A percentile compares a stretch with the other conserved stretches of the same genome.
Evolutionary conservation across 1,140 invertebrate genomes (phyloP).

Genomic region (Drosophila bocki): DNA sequence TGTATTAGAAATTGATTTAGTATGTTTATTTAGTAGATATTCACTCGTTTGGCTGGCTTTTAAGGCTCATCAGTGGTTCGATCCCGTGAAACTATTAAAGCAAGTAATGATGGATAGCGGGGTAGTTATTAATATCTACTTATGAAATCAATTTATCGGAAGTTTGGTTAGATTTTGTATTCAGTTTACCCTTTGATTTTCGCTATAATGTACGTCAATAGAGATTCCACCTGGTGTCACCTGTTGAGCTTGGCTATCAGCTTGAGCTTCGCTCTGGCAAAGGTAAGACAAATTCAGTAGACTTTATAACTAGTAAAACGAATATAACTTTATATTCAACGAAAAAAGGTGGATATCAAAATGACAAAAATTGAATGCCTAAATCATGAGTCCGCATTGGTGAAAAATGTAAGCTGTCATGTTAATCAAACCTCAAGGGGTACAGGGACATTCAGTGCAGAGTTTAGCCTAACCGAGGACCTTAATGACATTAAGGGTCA

Average conservation of each 20-base stretch:
- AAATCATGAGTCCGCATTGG: background rate
- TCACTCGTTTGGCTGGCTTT: background rate
- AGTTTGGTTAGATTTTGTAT: background rate
- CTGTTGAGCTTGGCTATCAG: background rate
- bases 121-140: background rate
- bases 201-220: background rate
- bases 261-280: background rate
- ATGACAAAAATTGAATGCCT: conserved; percentile 4
- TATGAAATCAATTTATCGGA: too few species aligned
- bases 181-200: background rate
- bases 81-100: background rate
- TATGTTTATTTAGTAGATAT: background rate
- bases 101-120: background rate
- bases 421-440: background rate
- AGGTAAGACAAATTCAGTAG: background rate
- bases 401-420: conserved; percentile 1
- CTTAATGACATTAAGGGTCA: background rate
- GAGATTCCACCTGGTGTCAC: background rate
- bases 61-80: background rate
- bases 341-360: background rate
- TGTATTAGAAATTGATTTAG: background rate
- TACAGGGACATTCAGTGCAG: background rate
- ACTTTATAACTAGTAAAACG: background rate
- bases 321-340: background rate
- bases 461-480: conserved; percentile 9